phyloP scores from a whole-genome alignment of 2,113 vertebrate species.

The Malurus melanocephalus region DNA sequence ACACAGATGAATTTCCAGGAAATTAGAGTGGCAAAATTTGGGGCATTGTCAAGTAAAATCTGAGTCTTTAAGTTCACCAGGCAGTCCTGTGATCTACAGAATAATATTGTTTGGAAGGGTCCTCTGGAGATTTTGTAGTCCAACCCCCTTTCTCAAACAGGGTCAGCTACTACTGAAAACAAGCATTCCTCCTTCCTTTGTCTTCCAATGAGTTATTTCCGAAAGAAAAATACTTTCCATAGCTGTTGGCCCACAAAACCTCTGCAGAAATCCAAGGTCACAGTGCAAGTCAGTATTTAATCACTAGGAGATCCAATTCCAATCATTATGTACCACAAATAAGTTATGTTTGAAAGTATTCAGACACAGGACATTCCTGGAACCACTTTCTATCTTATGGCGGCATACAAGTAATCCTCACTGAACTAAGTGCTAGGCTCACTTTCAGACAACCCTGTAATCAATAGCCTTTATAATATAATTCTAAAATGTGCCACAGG shows the following conservation, averaged over 20 bases:
- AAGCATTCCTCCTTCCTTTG: constrained; percentile 5
- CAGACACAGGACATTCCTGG: neutral
- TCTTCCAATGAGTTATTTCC: neutral
- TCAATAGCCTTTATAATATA: neutral
- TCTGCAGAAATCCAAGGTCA: constrained; percentile 10
- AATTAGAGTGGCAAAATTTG: neutral
- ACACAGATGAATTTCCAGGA: neutral
- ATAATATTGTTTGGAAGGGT: neutral
- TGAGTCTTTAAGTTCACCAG: neutral
- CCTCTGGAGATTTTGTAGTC: neutral
- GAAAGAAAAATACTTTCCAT: constrained; percentile 30
- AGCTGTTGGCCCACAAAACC: constrained; percentile 10
- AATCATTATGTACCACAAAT: neutral
- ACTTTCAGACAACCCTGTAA: neutral
- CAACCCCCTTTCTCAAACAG: neutral
- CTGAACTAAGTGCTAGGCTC: neutral
- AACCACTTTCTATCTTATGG: neutral
- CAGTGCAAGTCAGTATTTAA: constrained; percentile 21
- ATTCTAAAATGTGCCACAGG: neutral
- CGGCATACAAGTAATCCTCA: neutral
- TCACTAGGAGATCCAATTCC: neutral
- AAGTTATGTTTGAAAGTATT: neutral
- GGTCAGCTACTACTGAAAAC: neutral
- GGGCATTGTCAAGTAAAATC: neutral
- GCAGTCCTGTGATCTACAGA: neutral